These are phyloP conservation scores for Euplexia lucipara DNA, from an alignment of 2,888 invertebrate genomes.

Conservation along the genomic window DNA sequence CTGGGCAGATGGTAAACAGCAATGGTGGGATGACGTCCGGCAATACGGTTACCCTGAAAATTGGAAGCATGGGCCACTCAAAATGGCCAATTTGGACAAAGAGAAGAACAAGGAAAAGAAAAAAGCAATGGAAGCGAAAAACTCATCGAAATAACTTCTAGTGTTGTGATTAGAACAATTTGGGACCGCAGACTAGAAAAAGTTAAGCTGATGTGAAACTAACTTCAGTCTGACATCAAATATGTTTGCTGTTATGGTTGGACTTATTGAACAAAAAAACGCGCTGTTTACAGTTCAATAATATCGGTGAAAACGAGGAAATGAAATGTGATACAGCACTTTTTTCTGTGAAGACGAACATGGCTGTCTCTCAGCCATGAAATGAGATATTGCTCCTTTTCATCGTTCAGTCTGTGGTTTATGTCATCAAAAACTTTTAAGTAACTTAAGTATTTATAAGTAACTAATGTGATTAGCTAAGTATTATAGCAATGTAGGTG, in stretches of 20 bases:
- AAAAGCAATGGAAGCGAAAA: constrained; percentile 78
- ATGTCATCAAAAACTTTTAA: neutral
- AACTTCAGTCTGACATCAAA: too few species aligned
- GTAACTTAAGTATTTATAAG: constrained; percentile 36
- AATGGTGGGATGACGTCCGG: constrained; percentile 93
- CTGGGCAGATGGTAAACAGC: constrained; percentile 93
- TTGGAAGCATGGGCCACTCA: constrained; percentile 85
- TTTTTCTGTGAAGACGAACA: neutral
- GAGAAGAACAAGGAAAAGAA: constrained; percentile 84
- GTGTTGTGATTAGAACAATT: constrained; percentile 19
- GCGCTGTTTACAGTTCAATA: too few species aligned
- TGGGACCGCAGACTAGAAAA: constrained; percentile 11
- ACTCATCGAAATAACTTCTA: constrained; percentile 48
- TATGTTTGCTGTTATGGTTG: too few species aligned
- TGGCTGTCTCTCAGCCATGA: too few species aligned
- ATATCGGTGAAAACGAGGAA: neutral
- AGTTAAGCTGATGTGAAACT: neutral
- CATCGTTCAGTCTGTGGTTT: constrained; percentile 5
- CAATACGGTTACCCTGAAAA: constrained; percentile 85
- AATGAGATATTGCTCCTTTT: neutral
- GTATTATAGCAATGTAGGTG: constrained; percentile 41
- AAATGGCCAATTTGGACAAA: constrained; percentile 77
- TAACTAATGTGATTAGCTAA: constrained; percentile 51
- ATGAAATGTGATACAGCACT: too few species aligned
- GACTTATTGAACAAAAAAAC: too few species aligned